phyloP scores from a whole-genome alignment of 2,888 invertebrate genomes.

The Lasioglossum marginatum region DNA sequence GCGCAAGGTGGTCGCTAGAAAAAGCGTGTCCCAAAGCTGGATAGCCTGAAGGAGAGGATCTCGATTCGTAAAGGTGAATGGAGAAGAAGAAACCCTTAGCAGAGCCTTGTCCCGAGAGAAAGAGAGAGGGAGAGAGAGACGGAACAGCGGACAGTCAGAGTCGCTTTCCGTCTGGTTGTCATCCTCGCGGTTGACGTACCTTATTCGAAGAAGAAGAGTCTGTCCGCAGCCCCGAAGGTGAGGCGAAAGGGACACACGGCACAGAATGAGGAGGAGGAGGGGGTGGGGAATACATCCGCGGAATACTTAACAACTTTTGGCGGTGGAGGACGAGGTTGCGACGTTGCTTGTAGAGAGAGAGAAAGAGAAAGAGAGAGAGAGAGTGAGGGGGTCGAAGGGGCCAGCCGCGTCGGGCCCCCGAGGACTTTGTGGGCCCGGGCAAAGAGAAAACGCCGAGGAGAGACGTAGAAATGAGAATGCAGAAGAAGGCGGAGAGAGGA shows the following conservation, averaged over 20 bases:
- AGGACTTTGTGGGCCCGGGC: conserved; percentile 43
- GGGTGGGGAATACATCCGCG: conserved; percentile 74
- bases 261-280: conserved; percentile 34
- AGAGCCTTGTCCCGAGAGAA: conserved; percentile 46
- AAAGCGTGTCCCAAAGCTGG: conserved; percentile 30
- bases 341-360: conserved; percentile 21
- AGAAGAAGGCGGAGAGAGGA: conserved; percentile 39
- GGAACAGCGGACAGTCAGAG: conserved; percentile 20
- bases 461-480: conserved; percentile 45
- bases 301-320: conserved; percentile 79
- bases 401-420: conserved; percentile 36
- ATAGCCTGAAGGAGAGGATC: background rate
- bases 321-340: conserved; percentile 30
- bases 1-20: conserved; percentile 12
- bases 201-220: conserved; percentile 65
- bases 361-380: conserved; percentile 8
- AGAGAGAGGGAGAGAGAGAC: background rate
- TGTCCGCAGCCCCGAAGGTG: conserved; percentile 43
- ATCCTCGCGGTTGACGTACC: conserved; percentile 70
- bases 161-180: conserved; percentile 66
- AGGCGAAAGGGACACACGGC: conserved; percentile 11
- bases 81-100: conserved; percentile 49
- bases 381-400: conserved; percentile 36
- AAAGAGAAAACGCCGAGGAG: conserved; percentile 53
- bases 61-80: conserved; percentile 64